Evolutionary conservation across 1,140 invertebrate species (phyloP).

Genomic region (Chrysoperla carnea): DNA sequence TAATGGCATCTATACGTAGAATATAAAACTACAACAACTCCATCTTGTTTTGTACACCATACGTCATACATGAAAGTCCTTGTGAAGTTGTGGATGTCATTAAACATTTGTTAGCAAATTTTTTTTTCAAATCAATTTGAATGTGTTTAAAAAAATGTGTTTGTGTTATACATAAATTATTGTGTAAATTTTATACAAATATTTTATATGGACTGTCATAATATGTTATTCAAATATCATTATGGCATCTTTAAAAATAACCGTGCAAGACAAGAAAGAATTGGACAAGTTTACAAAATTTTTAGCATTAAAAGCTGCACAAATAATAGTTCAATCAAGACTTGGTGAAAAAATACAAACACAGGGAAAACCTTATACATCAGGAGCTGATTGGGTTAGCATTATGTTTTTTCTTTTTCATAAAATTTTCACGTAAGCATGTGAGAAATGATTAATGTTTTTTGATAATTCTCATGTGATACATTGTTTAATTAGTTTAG

Average conservation of each 20-base stretch:
- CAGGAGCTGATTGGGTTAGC: conserved; percentile 59
- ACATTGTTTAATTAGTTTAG: neutral
- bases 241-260: conserved; percentile 32
- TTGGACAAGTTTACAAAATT: conserved; percentile 79
- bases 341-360: conserved; percentile 69
- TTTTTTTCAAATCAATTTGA: no score
- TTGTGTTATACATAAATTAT: no score
- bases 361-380: conserved; percentile 50
- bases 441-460: neutral
- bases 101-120: no score
- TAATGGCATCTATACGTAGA: no score
- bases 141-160: no score
- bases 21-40: no score
- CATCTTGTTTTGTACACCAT: no score
- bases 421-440: neutral
- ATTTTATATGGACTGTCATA: no score
- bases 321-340: conserved; percentile 77
- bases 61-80: no score
- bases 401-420: neutral
- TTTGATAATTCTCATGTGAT: neutral
- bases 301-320: conserved; percentile 68
- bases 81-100: no score
- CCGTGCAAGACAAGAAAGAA: conserved; percentile 50
- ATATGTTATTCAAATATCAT: neutral
- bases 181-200: no score